These are phyloP conservation scores for Nautilus pompilius DNA, from an alignment of 1,140 invertebrate species.

Conservation along the genomic window DNA sequence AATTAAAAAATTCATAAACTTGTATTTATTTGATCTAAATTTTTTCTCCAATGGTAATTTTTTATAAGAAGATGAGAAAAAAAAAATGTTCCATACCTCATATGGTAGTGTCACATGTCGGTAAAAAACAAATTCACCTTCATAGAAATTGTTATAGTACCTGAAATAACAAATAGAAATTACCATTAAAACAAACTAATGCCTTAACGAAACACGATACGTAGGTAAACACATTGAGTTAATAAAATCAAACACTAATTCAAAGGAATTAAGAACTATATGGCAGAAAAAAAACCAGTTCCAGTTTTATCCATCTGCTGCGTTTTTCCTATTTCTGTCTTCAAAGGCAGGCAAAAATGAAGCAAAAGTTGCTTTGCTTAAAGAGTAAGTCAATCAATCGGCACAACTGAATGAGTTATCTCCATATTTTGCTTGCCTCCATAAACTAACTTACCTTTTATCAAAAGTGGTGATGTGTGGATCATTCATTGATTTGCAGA, in stretches of 20 bases:
- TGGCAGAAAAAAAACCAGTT: not conserved
- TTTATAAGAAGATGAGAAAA: too few species aligned
- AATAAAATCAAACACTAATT: constrained; percentile 10
- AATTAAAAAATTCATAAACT: too few species aligned
- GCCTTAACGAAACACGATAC: not conserved
- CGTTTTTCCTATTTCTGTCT: constrained; percentile 24
- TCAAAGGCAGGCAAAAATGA: constrained; percentile 24
- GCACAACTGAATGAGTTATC: too few species aligned
- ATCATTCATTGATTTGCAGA: constrained; percentile 35
- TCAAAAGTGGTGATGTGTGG: constrained; percentile 40
- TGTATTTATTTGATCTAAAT: too few species aligned
- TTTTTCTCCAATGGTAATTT: too few species aligned
- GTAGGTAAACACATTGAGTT: not conserved
- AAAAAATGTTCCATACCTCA: constrained; percentile 25
- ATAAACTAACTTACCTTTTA: constrained; percentile 19
- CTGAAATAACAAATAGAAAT: constrained; percentile 18
- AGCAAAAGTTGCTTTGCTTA: too few species aligned
- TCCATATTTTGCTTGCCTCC: too few species aligned
- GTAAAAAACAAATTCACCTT: constrained; percentile 47
- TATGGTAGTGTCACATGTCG: constrained; percentile 31
- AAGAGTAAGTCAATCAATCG: too few species aligned
- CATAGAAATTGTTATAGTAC: constrained; percentile 31
- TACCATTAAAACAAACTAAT: not conserved
- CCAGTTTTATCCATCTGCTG: constrained; percentile 31
- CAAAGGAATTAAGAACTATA: not conserved